These are phyloP conservation scores for Phyllotreta striolata DNA, from an alignment of 2,888 invertebrate species.

Conservation along the genomic window DNA sequence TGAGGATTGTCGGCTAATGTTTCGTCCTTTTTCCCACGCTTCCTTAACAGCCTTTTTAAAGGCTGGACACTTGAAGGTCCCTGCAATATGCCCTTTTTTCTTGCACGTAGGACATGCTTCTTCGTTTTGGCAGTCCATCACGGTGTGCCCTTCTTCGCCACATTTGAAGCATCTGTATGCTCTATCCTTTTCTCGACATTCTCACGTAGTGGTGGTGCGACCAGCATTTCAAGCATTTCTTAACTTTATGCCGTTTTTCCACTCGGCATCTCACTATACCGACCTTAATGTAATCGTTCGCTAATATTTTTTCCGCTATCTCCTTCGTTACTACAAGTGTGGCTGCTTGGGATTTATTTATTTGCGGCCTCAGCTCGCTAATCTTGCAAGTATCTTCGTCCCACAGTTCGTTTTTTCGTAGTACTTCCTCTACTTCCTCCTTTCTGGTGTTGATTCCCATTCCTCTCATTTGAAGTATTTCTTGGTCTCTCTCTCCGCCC, in stretches of 20 bases:
- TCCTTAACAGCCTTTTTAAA: neutral
- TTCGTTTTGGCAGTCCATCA: slow-evolving; percentile 8
- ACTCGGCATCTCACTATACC: too few species aligned
- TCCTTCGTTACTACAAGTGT: neutral
- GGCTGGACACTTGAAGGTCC: too few species aligned
- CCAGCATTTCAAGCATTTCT: slow-evolving; percentile 20
- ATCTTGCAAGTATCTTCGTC: too few species aligned
- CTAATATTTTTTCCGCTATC: neutral
- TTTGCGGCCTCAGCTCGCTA: too few species aligned
- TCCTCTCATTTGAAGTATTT: too few species aligned
- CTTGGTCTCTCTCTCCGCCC: neutral
- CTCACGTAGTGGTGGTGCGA: slow-evolving; percentile 6
- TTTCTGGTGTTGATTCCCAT: too few species aligned
- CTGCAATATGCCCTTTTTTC: too few species aligned
- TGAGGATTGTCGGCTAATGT: neutral
- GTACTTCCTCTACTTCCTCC: too few species aligned
- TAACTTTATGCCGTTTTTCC: neutral
- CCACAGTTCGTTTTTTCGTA: too few species aligned
- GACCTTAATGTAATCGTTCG: neutral
- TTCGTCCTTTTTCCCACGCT: slow-evolving; percentile 5
- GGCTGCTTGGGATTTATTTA: neutral
- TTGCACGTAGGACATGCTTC: too few species aligned
- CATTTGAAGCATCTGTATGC: slow-evolving; percentile 11
- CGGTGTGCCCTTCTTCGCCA: slow-evolving; percentile 8
- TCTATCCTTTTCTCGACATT: slow-evolving; percentile 25